Conservation (phyloP, 2,888 invertebrate genomes). For the Halictus ligatus region DNA sequence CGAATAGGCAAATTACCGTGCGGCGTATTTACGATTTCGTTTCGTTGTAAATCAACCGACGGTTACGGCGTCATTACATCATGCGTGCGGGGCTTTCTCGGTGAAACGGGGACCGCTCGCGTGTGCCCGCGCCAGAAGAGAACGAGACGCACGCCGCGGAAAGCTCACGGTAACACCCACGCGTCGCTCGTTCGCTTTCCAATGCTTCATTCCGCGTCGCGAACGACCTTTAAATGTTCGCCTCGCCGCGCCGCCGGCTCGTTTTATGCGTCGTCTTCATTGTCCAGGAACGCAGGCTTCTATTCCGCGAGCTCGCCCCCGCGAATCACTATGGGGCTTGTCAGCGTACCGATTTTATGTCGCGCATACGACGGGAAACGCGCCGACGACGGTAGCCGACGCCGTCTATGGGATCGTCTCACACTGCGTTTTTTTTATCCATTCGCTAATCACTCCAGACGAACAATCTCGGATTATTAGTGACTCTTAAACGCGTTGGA, state of each 20-base stretch:
- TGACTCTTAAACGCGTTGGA: background rate
- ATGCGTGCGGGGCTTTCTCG: constrained; percentile 56
- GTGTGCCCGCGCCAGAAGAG: constrained; percentile 2
- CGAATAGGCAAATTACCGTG: constrained; percentile 18
- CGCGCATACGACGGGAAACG: background rate
- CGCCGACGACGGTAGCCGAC: constrained; percentile 3
- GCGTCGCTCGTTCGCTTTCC: constrained; percentile 65
- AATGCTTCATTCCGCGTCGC: constrained; percentile 65
- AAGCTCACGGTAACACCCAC: constrained; percentile 72
- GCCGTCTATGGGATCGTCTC: background rate
- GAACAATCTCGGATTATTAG: background rate
- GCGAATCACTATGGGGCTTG: constrained; percentile 17
- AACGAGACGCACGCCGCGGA: constrained; percentile 22
- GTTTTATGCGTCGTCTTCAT: constrained; percentile 56
- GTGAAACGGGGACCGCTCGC: constrained; percentile 29
- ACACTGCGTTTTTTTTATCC: background rate
- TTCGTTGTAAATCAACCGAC: constrained; percentile 71
- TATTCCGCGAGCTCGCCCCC: constrained; percentile 32
- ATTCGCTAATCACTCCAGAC: too few species aligned
- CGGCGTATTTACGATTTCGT: constrained; percentile 39
- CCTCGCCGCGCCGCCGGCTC: constrained; percentile 35
- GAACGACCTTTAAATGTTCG: constrained; percentile 71
- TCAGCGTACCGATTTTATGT: constrained; percentile 18
- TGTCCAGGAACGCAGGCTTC: constrained; percentile 47
- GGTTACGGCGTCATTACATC: constrained; percentile 74